phyloP scores from a whole-genome alignment of 2,113 vertebrate species.

The Nibea albiflora region DNA sequence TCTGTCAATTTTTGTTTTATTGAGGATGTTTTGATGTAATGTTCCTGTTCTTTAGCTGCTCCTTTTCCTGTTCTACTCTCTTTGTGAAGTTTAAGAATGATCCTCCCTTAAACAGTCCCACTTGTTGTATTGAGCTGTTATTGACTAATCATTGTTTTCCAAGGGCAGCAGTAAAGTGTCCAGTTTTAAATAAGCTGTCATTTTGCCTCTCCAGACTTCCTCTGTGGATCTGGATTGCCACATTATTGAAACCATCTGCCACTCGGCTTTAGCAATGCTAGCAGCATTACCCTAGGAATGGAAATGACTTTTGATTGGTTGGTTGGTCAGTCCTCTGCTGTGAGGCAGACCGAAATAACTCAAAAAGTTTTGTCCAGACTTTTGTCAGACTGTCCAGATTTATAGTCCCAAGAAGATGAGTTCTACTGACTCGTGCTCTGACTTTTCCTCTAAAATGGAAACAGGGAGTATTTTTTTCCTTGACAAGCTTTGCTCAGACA shows the following conservation, averaged over 20 bases:
- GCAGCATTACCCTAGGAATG: not conserved
- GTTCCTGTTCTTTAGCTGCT: constrained; percentile 13
- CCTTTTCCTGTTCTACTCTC: constrained; percentile 15
- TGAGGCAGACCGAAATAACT: not conserved
- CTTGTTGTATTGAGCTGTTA: constrained; percentile 56
- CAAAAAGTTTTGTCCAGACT: not conserved
- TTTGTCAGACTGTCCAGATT: not conserved
- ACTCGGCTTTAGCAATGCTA: not conserved
- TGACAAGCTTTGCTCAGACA: too few species aligned
- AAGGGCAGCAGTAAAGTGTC: constrained; percentile 3
- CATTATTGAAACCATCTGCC: constrained; percentile 21
- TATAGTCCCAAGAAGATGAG: not conserved
- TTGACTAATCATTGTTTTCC: constrained; percentile 49
- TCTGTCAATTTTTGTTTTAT: constrained; percentile 4
- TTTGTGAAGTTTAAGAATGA: constrained; percentile 45
- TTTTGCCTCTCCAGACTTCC: constrained; percentile 22
- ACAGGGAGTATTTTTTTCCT: too few species aligned
- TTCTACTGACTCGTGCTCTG: not conserved
- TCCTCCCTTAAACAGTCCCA: constrained; percentile 39
- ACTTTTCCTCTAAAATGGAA: not conserved
- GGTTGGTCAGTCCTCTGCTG: too few species aligned
- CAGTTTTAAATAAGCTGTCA: constrained; percentile 34
- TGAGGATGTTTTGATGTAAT: constrained; percentile 5
- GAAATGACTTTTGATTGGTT: not conserved
- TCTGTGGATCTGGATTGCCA: constrained; percentile 12